These are phyloP conservation scores for Odocoileus hemionus DNA, from an alignment of 2,113 vertebrate genomes.

Conservation along the genomic window DNA sequence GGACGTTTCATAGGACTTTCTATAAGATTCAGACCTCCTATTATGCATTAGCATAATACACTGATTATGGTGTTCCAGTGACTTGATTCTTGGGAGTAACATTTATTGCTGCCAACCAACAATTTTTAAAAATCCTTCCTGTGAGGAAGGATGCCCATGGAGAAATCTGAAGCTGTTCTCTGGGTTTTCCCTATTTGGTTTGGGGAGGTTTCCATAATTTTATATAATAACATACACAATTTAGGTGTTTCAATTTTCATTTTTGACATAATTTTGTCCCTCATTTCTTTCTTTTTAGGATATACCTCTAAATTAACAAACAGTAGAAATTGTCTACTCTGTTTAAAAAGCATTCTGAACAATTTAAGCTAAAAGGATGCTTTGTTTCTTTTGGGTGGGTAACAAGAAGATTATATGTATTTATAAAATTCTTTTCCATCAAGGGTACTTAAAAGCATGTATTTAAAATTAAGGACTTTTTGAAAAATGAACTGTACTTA, in stretches of 20 bases:
- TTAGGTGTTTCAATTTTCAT: constrained; percentile 22
- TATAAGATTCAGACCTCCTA: neutral
- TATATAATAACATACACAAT: constrained; percentile 6
- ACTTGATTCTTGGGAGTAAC: neutral
- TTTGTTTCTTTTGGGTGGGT: constrained; percentile 26
- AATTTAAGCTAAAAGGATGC: constrained; percentile 31
- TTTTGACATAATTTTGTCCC: constrained; percentile 8
- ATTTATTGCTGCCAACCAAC: neutral
- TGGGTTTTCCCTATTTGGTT: constrained; percentile 36
- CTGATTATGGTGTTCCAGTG: neutral
- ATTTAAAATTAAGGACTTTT: constrained; percentile 54
- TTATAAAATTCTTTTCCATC: constrained; percentile 36
- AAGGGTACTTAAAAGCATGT: constrained; percentile 33
- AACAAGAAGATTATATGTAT: constrained; percentile 44
- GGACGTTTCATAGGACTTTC: neutral
- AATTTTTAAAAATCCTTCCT: neutral
- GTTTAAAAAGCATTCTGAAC: constrained; percentile 40
- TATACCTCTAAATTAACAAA: constrained; percentile 40
- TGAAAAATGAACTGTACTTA: constrained; percentile 25
- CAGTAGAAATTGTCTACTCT: neutral
- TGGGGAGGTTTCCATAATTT: constrained; percentile 12
- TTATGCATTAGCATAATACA: neutral
- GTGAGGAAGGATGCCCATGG: neutral
- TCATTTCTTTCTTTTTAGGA: neutral
- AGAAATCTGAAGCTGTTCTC: constrained; percentile 7